Base-by-base conservation (phyloP, 2,797 vertebrate species). In the Picus viridis region DNA sequence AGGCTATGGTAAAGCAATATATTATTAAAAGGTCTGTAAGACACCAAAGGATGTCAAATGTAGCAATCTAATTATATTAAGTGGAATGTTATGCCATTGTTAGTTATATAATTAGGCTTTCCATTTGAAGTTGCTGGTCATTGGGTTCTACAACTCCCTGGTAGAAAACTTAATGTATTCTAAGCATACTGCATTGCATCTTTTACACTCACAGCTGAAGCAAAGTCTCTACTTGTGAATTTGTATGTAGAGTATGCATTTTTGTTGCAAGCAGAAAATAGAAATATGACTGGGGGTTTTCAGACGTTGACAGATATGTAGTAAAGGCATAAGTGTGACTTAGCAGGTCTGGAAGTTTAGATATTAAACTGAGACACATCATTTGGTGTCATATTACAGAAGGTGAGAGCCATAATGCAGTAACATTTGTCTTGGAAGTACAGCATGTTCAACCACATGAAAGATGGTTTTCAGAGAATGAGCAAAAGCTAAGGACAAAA, bases 341-440 rank as follows among this genome's bases (percentile, higher is more conserved):
- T 81, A 88, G 75, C 81, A 93, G 91, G 83, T 89, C 73, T 77
- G 94, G 78, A 92, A 86, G 83, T 69, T 81, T 49, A 68, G 45
- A 81, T 91, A 91, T 96, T 86, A 83, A 95, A 94, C 56, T 27
- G 67, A 86, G 86, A 74, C 75, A 51, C 72, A 30, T 62, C 19
- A 62, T 89, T 93, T 6, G 19, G 15, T 71, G 75, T 73, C 89
- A 36, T 63, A 80, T 82, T 93, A 88, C 51, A 20, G 57, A 93
- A 86, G 71, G 41, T 90, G 83, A 80, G 30, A 61, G 53, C n/a
- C 2, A 9, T 65, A 54, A 70, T 29, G 16, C 29, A 51, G 26
- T 63, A 64, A 27, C 9, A 84, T 89, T 67, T 92, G 56, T 59
- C 88, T 92, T 90, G 56, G 53, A 39, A 67, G 30, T 78, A 39